Conservation (phyloP, 2,113 vertebrate species). For the Atlantisia rogersi region DNA sequence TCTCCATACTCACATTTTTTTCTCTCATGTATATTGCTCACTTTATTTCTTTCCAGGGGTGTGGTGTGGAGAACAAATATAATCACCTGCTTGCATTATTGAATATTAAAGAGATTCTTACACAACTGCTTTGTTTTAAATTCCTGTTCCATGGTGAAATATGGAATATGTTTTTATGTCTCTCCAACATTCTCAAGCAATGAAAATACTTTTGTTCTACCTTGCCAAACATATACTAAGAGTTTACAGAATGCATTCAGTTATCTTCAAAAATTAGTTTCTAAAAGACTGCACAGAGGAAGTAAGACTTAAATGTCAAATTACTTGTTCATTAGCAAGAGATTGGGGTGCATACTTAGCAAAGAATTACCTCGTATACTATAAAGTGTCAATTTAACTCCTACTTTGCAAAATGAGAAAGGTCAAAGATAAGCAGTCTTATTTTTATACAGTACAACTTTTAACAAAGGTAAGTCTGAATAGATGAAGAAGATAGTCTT, state of each 20-base stretch:
- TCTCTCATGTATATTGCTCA: background rate
- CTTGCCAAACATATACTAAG: background rate
- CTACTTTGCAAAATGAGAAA: background rate
- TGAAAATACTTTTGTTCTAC: background rate
- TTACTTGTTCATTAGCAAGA: background rate
- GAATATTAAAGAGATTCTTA: background rate
- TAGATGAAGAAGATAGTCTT: background rate
- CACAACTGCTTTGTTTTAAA: background rate
- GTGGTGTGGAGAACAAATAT: background rate
- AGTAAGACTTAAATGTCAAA: background rate
- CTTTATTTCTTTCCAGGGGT: background rate
- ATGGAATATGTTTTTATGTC: background rate
- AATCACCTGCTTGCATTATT: background rate
- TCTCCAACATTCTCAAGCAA: background rate
- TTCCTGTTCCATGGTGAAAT: background rate
- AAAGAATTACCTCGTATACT: background rate
- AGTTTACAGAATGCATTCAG: background rate
- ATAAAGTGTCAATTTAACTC: background rate
- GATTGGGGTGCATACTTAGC: background rate
- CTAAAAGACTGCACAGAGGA: background rate
- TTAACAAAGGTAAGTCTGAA: background rate
- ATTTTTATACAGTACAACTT: background rate
- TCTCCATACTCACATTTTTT: background rate
- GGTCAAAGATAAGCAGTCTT: background rate
- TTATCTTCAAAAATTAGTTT: background rate